Conservation (phyloP, 2,888 invertebrate species). For the Neoscelio sp. region DNA sequence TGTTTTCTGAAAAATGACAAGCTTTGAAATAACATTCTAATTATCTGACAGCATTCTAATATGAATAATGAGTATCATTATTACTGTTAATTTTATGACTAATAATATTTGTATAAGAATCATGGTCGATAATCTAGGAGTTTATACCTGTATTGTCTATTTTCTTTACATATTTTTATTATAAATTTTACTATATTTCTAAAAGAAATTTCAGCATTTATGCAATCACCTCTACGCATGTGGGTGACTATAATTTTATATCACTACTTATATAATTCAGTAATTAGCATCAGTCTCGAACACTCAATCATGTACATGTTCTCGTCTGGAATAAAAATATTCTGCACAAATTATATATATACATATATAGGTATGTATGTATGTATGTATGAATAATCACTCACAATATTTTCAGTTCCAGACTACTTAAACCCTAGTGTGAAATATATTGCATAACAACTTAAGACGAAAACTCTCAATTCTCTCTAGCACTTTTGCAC, state of each 20-base stretch:
- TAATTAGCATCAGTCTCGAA: conserved; percentile 73
- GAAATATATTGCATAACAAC: conserved; percentile 2
- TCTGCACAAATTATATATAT: conserved; percentile 48
- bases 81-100: too few relatives aligned
- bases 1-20: too few relatives aligned
- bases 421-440: conserved; percentile 23
- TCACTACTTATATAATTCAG: conserved; percentile 68
- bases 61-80: too few relatives aligned
- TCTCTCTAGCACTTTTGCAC: conserved; percentile 22
- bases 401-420: conserved; percentile 14
- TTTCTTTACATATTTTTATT: too few relatives aligned
- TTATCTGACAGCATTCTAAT: too few relatives aligned
- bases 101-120: too few relatives aligned
- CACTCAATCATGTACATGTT: conserved; percentile 71
- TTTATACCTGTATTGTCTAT: too few relatives aligned
- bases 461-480: conserved; percentile 27
- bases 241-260: conserved; percentile 55
- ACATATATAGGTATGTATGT: conserved; percentile 38
- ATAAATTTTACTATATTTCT: too few relatives aligned
- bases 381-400: too few relatives aligned
- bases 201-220: conserved; percentile 38
- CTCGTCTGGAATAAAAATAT: conserved; percentile 51
- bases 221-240: conserved; percentile 36
- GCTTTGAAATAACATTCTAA: too few relatives aligned
- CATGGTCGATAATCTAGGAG: too few relatives aligned